Conservation (phyloP, 2,113 vertebrate species). For the Chaetodon auriga region DNA sequence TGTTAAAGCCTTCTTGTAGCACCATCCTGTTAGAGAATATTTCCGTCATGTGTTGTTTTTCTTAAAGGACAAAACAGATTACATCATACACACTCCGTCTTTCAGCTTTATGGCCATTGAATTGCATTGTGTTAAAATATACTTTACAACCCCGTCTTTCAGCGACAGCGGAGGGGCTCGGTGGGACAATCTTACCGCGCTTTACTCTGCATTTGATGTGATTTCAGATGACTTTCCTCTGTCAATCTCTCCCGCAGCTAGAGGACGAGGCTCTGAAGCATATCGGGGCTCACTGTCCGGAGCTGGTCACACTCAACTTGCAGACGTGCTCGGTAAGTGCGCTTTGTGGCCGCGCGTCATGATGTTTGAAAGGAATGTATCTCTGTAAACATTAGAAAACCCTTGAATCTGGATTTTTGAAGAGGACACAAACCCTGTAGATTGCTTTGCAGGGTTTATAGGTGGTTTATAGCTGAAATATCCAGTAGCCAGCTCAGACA, state of each 20-base stretch:
- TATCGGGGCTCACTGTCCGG: slow-evolving; percentile 95
- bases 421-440: neutral
- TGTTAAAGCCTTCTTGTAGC: neutral
- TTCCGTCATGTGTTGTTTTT: neutral
- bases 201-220: too few species aligned
- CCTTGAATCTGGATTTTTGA: neutral
- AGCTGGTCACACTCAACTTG: slow-evolving; percentile 96
- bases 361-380: neutral
- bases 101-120: neutral
- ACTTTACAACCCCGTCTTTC: neutral
- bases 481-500: slow-evolving; percentile 19
- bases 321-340: slow-evolving; percentile 96
- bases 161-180: neutral
- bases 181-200: neutral
- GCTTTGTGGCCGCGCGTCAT: neutral
- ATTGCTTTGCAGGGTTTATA: neutral
- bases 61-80: neutral
- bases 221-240: neutral
- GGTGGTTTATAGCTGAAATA: slow-evolving; percentile 13
- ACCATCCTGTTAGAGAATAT: neutral
- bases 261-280: slow-evolving; percentile 98
- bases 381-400: neutral
- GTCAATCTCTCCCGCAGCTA: slow-evolving; percentile 82
- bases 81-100: neutral
- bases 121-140: neutral